Evolutionary conservation across 2,113 vertebrate genomes (phyloP).

Genomic region (Cricetomys ansorgei): DNA sequence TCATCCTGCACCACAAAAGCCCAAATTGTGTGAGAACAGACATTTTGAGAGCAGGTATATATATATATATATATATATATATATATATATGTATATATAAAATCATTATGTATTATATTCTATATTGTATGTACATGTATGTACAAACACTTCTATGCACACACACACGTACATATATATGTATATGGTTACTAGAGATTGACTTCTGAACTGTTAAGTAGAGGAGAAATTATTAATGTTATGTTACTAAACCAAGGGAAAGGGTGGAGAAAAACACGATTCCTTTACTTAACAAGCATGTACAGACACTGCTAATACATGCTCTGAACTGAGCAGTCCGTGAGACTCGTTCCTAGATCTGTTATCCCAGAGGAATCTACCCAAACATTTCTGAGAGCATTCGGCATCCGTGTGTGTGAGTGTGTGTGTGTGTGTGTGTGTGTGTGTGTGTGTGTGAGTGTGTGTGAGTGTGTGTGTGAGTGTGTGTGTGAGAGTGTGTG

Average conservation of each 20-base stretch:
- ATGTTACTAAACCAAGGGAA: not conserved
- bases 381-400: not conserved
- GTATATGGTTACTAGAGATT: not conserved
- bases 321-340: not conserved
- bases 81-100: not conserved
- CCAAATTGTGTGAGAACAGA: not conserved
- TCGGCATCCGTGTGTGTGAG: not conserved
- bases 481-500: not conserved
- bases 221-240: not conserved
- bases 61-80: too few relatives aligned
- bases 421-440: not conserved
- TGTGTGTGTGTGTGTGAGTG: not conserved
- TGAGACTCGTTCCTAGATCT: not conserved
- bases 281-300: not conserved
- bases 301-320: not conserved
- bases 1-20: not conserved
- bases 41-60: conserved; percentile 4
- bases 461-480: not conserved
- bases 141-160: too few relatives aligned
- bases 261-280: not conserved
- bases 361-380: not conserved
- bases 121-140: not conserved
- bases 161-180: not conserved
- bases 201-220: not conserved
- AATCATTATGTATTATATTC: not conserved